These are phyloP conservation scores for Meda fulgida DNA, from an alignment of 2,797 vertebrate species.

Conservation along the genomic window DNA sequence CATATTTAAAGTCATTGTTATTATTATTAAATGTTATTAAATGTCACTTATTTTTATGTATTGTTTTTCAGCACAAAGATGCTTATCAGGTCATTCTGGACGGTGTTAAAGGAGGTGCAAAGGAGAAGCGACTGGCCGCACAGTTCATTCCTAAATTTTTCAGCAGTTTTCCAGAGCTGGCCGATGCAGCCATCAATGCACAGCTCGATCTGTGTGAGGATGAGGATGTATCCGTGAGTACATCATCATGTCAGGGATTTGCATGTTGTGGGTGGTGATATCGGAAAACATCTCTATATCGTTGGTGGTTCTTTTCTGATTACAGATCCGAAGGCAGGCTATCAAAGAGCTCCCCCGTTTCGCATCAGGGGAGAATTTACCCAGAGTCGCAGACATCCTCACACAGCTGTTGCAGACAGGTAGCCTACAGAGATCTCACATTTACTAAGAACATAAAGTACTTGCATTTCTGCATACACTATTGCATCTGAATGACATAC, in stretches of 20 bases:
- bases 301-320: not conserved
- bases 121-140: conserved; percentile 96
- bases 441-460: not conserved
- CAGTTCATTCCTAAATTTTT: conserved; percentile 99
- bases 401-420: conserved; percentile 98
- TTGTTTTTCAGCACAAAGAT: conserved; percentile 88
- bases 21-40: not conserved
- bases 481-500: not conserved
- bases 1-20: too few relatives aligned
- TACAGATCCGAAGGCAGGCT: conserved; percentile 93
- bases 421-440: conserved; percentile 56
- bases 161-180: conserved; percentile 94
- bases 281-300: not conserved
- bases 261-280: not conserved
- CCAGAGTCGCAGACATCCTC: conserved; percentile 95
- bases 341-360: conserved; percentile 98
- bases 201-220: conserved; percentile 98
- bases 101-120: conserved; percentile 94
- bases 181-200: conserved; percentile 95
- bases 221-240: conserved; percentile 95
- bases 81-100: conserved; percentile 94
- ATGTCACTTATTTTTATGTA: not conserved
- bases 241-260: not conserved
- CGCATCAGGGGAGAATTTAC: conserved; percentile 96
- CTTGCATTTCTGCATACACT: not conserved